Evolutionary conservation across 2,888 invertebrate species (phyloP), one percentile per base, ranked within the genome.

Genomic region (Argyresthia albistria): DNA sequence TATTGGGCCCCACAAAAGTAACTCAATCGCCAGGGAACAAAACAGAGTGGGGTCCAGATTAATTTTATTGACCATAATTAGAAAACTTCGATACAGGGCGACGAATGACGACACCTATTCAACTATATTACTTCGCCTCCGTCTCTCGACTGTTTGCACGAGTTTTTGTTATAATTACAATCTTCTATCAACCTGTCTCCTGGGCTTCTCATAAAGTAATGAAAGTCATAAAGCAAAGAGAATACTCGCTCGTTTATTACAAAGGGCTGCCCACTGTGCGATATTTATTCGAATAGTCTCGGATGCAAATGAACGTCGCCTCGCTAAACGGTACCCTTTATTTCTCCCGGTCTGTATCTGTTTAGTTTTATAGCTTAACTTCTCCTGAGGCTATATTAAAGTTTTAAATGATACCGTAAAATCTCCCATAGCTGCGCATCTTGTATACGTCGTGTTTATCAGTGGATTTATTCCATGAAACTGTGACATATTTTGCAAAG

Each of bases 361-460:
- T 67, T 70, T 67, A 70, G 69, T 73, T 77, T 76, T 73, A 79
- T 77, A 61, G 70, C 62, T 57, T 60, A 74, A 79, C 71, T 80
- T 79, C 45, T 45, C 14, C 45, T 15, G 45, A 45, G 45, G 45
- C 45, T 15, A 10, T 45, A 16, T 45, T 15, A 14, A 15, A 45
- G 45, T 45, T 45, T 25, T 45, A 45, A 45, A 45, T 15, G 45
- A 45, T 16, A 14, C 16, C 45, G 14, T 45, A 45, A 45, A 45
- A 15, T 45, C 45, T 16, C 14, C 45, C 4, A 45, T 16, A 45
- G 45, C 45, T 16, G 4, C 43, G 43, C 14, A 45, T 45, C 16
- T 25, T 15, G 45, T 45, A 15, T 15, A 9, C 45, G 14, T 14
- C 14, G 15, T 14, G 10, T 16, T 10, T 45, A 45, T 45, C 45